Evolutionary conservation across 1,140 invertebrate species (phyloP).

Genomic region (Argopecten irradians): DNA sequence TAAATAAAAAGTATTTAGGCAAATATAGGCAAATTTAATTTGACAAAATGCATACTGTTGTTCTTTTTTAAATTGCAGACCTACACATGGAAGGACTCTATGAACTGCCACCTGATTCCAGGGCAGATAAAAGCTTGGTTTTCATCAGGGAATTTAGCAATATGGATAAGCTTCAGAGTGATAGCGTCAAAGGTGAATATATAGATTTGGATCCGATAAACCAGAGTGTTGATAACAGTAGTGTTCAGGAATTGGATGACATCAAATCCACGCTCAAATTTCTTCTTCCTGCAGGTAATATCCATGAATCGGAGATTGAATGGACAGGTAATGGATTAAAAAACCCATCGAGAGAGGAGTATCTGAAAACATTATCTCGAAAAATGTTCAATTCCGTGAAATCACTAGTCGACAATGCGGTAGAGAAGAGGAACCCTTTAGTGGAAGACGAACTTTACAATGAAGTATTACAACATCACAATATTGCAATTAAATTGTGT

Average conservation of each 20-base stretch:
- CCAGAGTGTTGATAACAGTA: neutral
- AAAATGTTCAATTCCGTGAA: slow-evolving; percentile 94
- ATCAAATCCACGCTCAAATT: slow-evolving; percentile 16
- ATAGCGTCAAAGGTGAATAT: neutral
- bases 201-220: neutral
- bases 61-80: slow-evolving; percentile 47
- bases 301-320: neutral
- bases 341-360: slow-evolving; percentile 81
- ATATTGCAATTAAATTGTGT: slow-evolving; percentile 94
- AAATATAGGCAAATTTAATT: no score
- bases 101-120: slow-evolving; percentile 3
- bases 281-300: slow-evolving; percentile 29
- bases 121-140: slow-evolving; percentile 26
- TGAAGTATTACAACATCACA: slow-evolving; percentile 96
- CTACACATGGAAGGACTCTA: slow-evolving; percentile 39
- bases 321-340: slow-evolving; percentile 84
- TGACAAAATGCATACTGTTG: no score
- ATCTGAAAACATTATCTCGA: slow-evolving; percentile 48
- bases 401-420: slow-evolving; percentile 80
- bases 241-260: slow-evolving; percentile 13
- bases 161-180: neutral
- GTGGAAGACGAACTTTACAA: slow-evolving; percentile 78
- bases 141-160: slow-evolving; percentile 25
- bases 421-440: slow-evolving; percentile 78
- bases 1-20: no score